Evolutionary conservation across 2,113 vertebrate species (phyloP).

Genomic region (Neopipo cinnamomea): DNA sequence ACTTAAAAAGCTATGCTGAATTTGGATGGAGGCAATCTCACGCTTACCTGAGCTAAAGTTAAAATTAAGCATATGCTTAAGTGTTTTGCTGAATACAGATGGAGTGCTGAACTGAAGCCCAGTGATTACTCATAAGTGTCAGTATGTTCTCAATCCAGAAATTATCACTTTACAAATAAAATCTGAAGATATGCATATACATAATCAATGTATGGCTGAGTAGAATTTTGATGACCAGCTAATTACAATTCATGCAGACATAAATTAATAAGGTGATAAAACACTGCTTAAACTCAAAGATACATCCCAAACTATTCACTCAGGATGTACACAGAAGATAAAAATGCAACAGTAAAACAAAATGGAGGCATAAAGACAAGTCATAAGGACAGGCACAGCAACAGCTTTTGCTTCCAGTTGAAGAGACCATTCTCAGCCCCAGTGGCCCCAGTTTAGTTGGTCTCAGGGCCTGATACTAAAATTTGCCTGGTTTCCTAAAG

Average conservation of each 20-base stretch:
- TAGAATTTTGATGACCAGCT: conserved; percentile 55
- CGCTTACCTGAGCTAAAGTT: conserved; percentile 50
- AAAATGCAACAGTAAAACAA: background rate
- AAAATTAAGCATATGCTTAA: conserved; percentile 53
- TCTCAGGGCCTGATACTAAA: background rate
- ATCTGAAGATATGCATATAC: conserved; percentile 36
- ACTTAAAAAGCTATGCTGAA: conserved; percentile 35
- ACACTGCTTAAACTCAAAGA: background rate
- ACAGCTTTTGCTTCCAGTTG: background rate
- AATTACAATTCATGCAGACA: conserved; percentile 15
- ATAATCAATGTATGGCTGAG: conserved; percentile 50
- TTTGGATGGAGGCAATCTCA: background rate
- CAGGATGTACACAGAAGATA: background rate
- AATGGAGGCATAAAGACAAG: background rate
- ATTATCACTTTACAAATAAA: conserved; percentile 64
- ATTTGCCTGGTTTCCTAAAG: background rate
- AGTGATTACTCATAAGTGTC: conserved; percentile 57
- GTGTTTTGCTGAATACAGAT: conserved; percentile 51
- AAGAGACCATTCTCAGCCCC: background rate
- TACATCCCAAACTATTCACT: background rate
- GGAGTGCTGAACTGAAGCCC: conserved; percentile 43
- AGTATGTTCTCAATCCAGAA: conserved; percentile 59
- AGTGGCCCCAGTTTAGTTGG: background rate
- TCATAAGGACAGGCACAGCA: background rate
- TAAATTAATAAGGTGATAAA: conserved; percentile 1